phyloP scores from a whole-genome alignment of 2,113 vertebrate genomes.

The Brevimyrus niger region DNA sequence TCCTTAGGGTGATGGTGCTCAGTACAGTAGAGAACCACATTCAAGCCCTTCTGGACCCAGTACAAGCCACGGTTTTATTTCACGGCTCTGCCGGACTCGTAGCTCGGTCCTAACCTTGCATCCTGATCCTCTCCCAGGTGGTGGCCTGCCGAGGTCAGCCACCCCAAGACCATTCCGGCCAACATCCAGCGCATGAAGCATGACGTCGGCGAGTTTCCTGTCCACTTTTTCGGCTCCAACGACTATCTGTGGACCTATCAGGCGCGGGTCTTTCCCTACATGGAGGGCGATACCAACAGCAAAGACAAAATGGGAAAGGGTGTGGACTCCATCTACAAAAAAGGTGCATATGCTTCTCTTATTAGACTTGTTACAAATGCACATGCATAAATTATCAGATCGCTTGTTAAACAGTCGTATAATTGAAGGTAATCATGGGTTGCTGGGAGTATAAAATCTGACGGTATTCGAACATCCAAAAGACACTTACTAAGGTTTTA shows the following conservation, averaged over 20 bases:
- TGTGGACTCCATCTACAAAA: constrained; percentile 88
- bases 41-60: not conserved
- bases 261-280: constrained; percentile 93
- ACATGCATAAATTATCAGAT: not conserved
- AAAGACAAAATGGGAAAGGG: constrained; percentile 96
- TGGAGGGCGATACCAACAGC: constrained; percentile 96
- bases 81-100: not conserved
- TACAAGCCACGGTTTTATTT: not conserved
- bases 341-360: constrained; percentile 61
- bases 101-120: not conserved
- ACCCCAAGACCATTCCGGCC: constrained; percentile 84
- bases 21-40: not conserved
- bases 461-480: not conserved
- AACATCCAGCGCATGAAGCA: constrained; percentile 96
- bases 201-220: constrained; percentile 91
- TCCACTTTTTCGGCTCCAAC: constrained; percentile 97
- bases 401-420: not conserved
- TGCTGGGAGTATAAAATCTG: not conserved
- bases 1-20: not conserved
- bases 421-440: not conserved
- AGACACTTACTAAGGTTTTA: not conserved
- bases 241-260: constrained; percentile 98
- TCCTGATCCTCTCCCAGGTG: constrained; percentile 59
- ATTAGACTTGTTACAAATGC: not conserved
- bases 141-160: constrained; percentile 97